Conservation (phyloP, 2,797 vertebrate genomes). For the Apogon talboti region DNA sequence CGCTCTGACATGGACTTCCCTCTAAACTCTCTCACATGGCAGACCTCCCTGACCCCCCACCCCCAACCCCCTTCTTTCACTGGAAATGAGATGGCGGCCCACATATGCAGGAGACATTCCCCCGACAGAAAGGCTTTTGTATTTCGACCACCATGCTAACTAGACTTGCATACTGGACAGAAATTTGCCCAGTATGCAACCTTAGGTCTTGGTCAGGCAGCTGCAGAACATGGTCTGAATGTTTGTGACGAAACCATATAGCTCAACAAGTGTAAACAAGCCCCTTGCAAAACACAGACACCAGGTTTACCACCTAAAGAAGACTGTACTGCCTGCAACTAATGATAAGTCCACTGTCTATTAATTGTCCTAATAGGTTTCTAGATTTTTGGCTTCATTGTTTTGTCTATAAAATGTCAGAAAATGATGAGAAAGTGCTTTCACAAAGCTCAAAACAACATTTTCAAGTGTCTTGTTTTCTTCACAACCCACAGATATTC, state of each 20-base stretch:
- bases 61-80: constrained; percentile 1
- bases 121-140: constrained; percentile 31
- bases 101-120: constrained; percentile 14
- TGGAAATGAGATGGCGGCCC: constrained; percentile 15
- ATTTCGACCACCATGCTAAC: background rate
- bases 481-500: too few relatives aligned
- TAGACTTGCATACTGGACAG: background rate
- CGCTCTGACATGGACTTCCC: constrained; percentile 3
- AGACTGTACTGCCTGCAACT: background rate
- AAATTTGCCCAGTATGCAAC: background rate
- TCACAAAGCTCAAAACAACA: too few relatives aligned
- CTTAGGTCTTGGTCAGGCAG: background rate
- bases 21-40: constrained; percentile 35
- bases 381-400: too few relatives aligned
- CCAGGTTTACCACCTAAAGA: background rate
- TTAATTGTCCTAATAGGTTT: too few relatives aligned
- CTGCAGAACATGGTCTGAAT: background rate
- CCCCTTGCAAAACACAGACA: background rate
- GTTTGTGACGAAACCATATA: constrained; percentile 9
- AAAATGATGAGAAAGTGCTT: too few relatives aligned
- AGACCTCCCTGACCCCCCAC: background rate
- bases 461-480: too few relatives aligned
- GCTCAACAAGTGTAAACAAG: constrained; percentile 56
- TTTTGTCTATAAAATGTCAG: too few relatives aligned
- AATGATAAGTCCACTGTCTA: too few relatives aligned